Evolutionary conservation across 2,797 vertebrate species (phyloP), one percentile per base, ranked within the genome.

Genomic region (Pseudomugil tenellus): DNA sequence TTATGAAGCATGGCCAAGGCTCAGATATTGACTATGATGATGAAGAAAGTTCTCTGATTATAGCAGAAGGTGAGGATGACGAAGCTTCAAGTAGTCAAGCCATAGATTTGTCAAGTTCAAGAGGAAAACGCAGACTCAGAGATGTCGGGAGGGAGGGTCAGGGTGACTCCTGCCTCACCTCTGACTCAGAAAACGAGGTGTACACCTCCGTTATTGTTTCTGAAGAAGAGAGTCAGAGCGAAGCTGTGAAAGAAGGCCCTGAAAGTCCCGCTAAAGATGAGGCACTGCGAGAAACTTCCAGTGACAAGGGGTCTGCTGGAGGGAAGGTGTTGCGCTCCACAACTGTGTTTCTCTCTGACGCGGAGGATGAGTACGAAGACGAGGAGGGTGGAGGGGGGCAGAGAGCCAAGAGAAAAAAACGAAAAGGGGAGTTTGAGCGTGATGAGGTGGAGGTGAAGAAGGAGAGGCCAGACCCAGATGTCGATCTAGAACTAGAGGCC

Each of bases 251-350:
- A 59, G 90, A 90, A 25, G 75, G 86, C 61, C 81, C 85, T n/a
- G 78, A 84, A 59, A 95, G 92, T 75, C 93, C 93, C 2, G 58
- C 58, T 60, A 94, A 93, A 92, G 81, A 86, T 1, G 84, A 91
- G 37, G 68, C 66, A 19, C 90, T 87, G 64, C 74, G 74, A 19
- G 91, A 92, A 48, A 63, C 46, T n/a, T 84, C 76, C 16, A 46
- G 66, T 1, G 91, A 94, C 28, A 93, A 84, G 58, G 88, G 84
- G 31, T 73, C 80, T 2, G 74, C 79, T 39, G 93, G 93, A 64
- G 94, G 94, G 56, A 95, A 95, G 72, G 94, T 95, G n/a, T 80
- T 95, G 39, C 92, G 93, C 43, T 95, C 94, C 57, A 93, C 94
- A 21, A 95, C 94, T 0, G 94, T 94, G 52, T 95, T 95, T 60